Evolutionary conservation across 2,888 invertebrate genomes (phyloP).

Genomic region (Drosophila suboccidentalis): DNA sequence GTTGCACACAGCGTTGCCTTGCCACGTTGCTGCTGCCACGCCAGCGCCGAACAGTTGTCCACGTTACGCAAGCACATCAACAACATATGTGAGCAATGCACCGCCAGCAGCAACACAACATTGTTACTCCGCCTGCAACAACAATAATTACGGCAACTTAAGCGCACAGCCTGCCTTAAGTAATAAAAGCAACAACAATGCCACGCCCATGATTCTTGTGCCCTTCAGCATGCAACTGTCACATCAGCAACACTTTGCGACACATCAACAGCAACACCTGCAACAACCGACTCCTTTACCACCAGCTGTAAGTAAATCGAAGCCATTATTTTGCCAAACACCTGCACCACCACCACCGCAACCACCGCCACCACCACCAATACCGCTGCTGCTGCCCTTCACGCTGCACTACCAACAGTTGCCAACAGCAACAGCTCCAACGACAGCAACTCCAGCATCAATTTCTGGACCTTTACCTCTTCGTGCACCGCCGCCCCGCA

Average conservation of each 20-base stretch:
- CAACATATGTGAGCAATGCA: constrained; percentile 33
- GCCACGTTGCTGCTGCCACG: constrained; percentile 11
- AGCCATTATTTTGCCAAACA: constrained; percentile 32
- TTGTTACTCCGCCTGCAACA: constrained; percentile 38
- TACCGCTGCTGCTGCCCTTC: constrained; percentile 52
- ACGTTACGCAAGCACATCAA: constrained; percentile 33
- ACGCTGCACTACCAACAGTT: constrained; percentile 44
- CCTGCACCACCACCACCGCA: constrained; percentile 70
- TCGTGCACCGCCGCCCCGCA: constrained; percentile 22
- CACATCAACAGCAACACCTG: constrained; percentile 12
- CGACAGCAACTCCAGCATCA: neutral
- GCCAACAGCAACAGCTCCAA: constrained; percentile 1
- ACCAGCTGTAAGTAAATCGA: constrained; percentile 12
- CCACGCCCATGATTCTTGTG: constrained; percentile 74
- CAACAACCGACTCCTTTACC: constrained; percentile 1
- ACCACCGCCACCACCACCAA: constrained; percentile 60
- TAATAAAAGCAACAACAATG: neutral
- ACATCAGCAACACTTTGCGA: constrained; percentile 17
- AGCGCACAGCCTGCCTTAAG: neutral
- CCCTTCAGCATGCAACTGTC: constrained; percentile 75
- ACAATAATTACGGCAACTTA: neutral
- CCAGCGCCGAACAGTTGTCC: constrained; percentile 40
- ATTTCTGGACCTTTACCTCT: constrained; percentile 10
- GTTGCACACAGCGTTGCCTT: constrained; percentile 36
- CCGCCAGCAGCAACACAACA: constrained; percentile 17